Percentiles rank a stretch among this genome's conserved stretches.
phyloP scores from a whole-genome alignment of 2,797 vertebrate genomes.

The Cuniculus paca region DNA sequence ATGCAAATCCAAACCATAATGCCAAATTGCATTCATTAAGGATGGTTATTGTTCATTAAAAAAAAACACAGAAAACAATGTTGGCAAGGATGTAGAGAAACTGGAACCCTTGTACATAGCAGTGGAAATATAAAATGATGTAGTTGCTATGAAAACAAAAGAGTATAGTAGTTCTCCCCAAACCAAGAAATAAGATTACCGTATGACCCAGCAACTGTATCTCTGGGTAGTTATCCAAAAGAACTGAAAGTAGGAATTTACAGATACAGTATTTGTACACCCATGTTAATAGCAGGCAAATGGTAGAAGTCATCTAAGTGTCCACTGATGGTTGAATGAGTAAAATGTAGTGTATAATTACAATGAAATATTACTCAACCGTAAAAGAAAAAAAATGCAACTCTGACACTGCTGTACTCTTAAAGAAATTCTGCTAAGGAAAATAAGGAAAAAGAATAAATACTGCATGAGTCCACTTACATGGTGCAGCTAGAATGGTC shows the following conservation, averaged over 20 bases:
- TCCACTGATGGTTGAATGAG: neutral
- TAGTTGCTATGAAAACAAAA: neutral
- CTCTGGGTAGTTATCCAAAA: neutral
- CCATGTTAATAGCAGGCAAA: neutral
- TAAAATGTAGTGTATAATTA: neutral
- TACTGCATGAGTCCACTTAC: neutral
- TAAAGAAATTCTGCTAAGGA: conserved; percentile 1
- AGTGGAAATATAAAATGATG: neutral
- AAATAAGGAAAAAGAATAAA: conserved; percentile 17
- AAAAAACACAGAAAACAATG: neutral
- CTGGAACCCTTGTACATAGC: neutral
- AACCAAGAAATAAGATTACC: conserved; percentile 21
- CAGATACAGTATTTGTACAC: neutral
- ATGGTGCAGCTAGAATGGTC: neutral
- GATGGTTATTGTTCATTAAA: neutral
- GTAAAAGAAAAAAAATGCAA: neutral
- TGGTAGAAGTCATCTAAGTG: neutral
- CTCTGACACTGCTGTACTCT: neutral
- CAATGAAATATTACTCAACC: neutral
- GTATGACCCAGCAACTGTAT: neutral
- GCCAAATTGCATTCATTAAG: neutral
- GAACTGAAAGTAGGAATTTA: neutral
- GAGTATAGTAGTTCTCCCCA: neutral
- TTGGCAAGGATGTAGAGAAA: neutral
- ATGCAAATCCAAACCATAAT: conserved; percentile 27